phyloP scores from a whole-genome alignment of 2,113 vertebrate species.

The Naja naja region DNA sequence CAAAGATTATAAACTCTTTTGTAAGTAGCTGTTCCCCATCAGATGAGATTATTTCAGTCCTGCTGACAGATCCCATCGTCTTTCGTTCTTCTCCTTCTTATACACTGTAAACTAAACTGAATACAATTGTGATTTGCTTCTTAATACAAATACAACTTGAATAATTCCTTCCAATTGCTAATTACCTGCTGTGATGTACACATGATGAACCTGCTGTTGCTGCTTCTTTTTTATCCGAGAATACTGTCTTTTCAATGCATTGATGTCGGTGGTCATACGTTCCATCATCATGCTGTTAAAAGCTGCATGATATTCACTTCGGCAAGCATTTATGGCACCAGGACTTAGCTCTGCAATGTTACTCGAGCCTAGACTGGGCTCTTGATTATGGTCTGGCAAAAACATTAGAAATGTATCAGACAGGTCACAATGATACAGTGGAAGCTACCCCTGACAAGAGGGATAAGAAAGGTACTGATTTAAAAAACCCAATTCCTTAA shows the following conservation, averaged over 20 bases:
- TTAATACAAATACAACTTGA: not conserved
- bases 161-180: not conserved
- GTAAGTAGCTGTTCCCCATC: not conserved
- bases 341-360: conserved; percentile 94
- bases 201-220: conserved; percentile 89
- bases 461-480: not conserved
- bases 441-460: not conserved
- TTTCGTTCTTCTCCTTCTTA: not conserved
- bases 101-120: not conserved
- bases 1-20: conserved; percentile 38
- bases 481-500: not conserved
- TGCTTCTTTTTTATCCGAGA: conserved; percentile 91
- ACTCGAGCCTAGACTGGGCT: conserved; percentile 75
- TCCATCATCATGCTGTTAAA: conserved; percentile 99
- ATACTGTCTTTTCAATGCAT: conserved; percentile 91
- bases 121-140: not conserved
- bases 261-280: conserved; percentile 95
- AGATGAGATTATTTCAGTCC: not conserved
- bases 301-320: conserved; percentile 87
- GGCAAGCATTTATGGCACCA: conserved; percentile 86
- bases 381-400: conserved; percentile 77
- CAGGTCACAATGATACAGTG: not conserved
- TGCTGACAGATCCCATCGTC: not conserved
- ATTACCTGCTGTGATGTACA: conserved; percentile 92
- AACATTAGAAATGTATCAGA: conserved; percentile 5